Percentiles rank a stretch among this genome's conserved stretches.
Conservation (phyloP, 2,888 invertebrate species). For the Lysandra coridon region DNA sequence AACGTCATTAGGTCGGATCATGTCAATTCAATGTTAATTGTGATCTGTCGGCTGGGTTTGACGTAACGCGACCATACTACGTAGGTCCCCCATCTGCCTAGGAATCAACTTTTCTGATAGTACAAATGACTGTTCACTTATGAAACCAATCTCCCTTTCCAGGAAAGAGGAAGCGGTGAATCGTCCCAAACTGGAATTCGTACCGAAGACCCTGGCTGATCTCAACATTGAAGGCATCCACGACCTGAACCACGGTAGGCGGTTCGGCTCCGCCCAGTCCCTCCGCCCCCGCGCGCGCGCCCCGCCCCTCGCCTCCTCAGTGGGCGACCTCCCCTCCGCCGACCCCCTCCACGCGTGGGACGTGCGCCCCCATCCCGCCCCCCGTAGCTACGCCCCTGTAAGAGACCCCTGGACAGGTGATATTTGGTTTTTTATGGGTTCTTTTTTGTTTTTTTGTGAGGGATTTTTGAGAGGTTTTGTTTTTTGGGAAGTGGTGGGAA, state of each 20-base stretch:
- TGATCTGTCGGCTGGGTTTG: too few species aligned
- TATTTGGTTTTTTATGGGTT: constrained; percentile 74
- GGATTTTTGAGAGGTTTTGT: neutral
- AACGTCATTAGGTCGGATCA: too few species aligned
- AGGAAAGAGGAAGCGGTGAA: constrained; percentile 94
- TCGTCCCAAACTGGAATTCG: constrained; percentile 94
- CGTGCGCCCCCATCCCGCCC: constrained; percentile 36
- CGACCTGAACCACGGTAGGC: constrained; percentile 85
- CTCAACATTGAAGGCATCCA: constrained; percentile 89
- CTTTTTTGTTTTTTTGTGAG: constrained; percentile 50
- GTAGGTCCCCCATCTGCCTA: too few species aligned
- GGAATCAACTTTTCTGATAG: too few species aligned
- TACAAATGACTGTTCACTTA: neutral
- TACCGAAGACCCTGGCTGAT: constrained; percentile 94
- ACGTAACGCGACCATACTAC: too few species aligned
- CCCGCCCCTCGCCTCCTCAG: constrained; percentile 66
- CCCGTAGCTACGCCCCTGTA: constrained; percentile 30
- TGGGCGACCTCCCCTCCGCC: constrained; percentile 63
- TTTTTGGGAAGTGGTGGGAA: neutral
- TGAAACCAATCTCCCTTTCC: constrained; percentile 34
- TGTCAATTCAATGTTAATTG: too few species aligned
- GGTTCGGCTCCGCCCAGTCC: constrained; percentile 76
- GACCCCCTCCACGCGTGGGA: constrained; percentile 73
- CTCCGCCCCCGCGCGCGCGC: constrained; percentile 66
- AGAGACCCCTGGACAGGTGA: constrained; percentile 83